Base-by-base conservation (phyloP, 2,888 invertebrate species). In the Deilephila elpenor region DNA sequence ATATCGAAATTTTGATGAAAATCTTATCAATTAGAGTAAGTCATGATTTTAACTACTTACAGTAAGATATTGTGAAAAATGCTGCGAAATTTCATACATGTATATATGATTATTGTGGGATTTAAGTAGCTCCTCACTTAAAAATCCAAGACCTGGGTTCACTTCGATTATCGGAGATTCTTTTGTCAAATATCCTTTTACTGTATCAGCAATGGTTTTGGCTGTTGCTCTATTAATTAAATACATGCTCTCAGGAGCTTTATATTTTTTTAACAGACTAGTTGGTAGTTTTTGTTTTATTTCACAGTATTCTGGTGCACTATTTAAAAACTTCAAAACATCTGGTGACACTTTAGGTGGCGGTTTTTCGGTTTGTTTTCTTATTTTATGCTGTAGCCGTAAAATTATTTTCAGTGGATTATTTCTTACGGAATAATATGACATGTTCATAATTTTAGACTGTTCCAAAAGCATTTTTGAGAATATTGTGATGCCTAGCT, bases 111-210 rank as follows among this genome's bases (percentile, higher is more conserved):
- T 90, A 37, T 95, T 88, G 25, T 93, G 93, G 77, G 86, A 87
- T 8, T 95, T 83, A 5, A 97, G 86, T 53, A 97, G 84, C 79
- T 96, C 93, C 78, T 93, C 86, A 2, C 96, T 96, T 71, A 97
- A 86, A 29, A 96, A 87, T 0, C 97, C 97, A 61, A 96, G 89
- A 0, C 97, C 97, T 0, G 97, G 96, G 89, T 96, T 96, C 0
- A 96, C 92, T 91, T 97, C 97, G n/a, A 96, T 88, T 20, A 96
- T 83, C 3, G 95, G 90, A 19, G 86, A 81, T n/a, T 86, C 80
- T 17, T 83, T 75, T 34, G 79, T 79, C 32, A 95, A 79, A 75
- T 91, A 83, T 17, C 81, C 79, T 75, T 84, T 85, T n/a, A 95
- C 85, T 44, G 91, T 81, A 34, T 85, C 79, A 3, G 84, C 83